Percentiles rank a stretch among this genome's conserved stretches.
These are phyloP conservation scores for Stenichneumon culpator DNA, from an alignment of 2,888 invertebrate genomes.

Conservation along the genomic window DNA sequence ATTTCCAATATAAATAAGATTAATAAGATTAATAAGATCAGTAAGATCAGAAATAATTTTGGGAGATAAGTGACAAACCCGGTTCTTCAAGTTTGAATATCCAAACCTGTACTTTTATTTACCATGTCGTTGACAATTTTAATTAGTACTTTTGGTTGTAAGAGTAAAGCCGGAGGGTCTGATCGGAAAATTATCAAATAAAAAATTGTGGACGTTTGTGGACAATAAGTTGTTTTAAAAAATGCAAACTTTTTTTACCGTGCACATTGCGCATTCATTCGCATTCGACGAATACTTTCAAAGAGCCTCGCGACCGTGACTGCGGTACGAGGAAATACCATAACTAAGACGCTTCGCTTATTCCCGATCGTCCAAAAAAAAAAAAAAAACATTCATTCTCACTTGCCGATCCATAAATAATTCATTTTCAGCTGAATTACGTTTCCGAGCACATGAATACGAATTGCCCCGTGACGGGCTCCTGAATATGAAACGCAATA, in stretches of 20 bases:
- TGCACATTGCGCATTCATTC: not conserved
- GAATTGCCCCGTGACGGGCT: not conserved
- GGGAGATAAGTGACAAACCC: no score
- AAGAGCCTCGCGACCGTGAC: not conserved
- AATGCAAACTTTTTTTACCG: not conserved
- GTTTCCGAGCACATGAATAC: not conserved
- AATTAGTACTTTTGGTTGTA: no score
- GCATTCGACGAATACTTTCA: conserved; percentile 6
- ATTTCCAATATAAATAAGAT: no score
- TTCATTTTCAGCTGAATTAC: conserved; percentile 5
- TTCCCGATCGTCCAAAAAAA: not conserved
- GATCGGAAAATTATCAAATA: no score
- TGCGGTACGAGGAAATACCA: not conserved
- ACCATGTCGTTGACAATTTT: no score
- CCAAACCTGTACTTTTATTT: no score
- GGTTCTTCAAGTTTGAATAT: no score
- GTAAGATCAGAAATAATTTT: no score
- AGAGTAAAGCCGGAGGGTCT: no score
- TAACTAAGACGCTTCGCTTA: not conserved
- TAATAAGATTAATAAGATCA: no score
- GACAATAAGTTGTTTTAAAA: no score
- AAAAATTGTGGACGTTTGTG: no score
- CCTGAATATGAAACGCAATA: conserved; percentile 4
- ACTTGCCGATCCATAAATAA: conserved; percentile 36
- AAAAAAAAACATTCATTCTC: conserved; percentile 6